Evolutionary conservation across 2,113 vertebrate genomes (phyloP).

Genomic region (Indicator maculatus): DNA sequence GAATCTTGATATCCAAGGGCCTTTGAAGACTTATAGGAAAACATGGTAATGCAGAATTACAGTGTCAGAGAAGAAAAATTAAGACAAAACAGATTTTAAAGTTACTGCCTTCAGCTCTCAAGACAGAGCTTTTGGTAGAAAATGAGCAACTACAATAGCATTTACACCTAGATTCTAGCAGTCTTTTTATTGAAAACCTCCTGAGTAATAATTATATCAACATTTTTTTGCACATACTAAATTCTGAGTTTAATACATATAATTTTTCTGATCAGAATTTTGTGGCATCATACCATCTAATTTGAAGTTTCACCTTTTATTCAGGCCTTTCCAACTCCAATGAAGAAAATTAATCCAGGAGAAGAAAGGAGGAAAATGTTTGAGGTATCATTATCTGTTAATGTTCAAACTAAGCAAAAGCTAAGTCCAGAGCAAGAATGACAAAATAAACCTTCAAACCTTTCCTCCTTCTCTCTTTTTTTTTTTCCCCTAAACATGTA

Average conservation of each 20-base stretch:
- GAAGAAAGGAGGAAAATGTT: conserved; percentile 89
- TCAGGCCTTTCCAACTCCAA: conserved; percentile 81
- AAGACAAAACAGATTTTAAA: background rate
- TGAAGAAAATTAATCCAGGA: conserved; percentile 86
- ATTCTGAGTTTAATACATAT: background rate
- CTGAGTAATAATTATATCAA: background rate
- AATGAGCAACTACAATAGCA: background rate
- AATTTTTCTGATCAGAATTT: background rate
- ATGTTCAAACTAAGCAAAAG: conserved; percentile 52
- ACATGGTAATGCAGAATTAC: background rate
- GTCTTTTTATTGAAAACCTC: background rate
- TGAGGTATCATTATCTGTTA: conserved; percentile 82
- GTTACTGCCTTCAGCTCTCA: background rate
- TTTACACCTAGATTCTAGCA: background rate
- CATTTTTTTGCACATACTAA: background rate
- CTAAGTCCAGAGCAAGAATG: background rate
- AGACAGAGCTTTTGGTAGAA: background rate
- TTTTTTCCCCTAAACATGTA: background rate
- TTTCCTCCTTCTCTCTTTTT: conserved; percentile 73
- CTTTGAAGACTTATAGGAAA: background rate
- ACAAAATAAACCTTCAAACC: conserved; percentile 53
- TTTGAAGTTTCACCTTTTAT: conserved; percentile 84
- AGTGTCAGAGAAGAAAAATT: background rate
- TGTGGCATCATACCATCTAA: conserved; percentile 67
- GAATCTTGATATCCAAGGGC: background rate